These are phyloP conservation scores for Hydraecia micacea DNA, from an alignment of 2,888 invertebrate genomes.

Conservation along the genomic window DNA sequence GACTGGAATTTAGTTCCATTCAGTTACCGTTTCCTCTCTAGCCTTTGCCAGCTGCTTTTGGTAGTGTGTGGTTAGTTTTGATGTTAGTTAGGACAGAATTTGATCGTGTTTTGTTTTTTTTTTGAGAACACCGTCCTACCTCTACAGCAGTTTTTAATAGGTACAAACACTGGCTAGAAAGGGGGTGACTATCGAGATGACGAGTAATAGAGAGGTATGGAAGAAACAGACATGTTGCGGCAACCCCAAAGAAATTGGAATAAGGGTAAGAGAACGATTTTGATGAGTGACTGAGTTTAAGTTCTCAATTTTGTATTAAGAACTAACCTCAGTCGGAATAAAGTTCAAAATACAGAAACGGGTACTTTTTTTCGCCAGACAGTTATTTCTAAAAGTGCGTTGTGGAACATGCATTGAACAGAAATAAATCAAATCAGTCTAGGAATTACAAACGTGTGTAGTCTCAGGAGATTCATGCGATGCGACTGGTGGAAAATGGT, in stretches of 20 bases:
- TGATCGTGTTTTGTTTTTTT: neutral
- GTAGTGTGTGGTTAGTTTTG: slow-evolving; percentile 69
- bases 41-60: slow-evolving; percentile 87
- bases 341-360: neutral
- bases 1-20: slow-evolving; percentile 89
- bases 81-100: slow-evolving; percentile 3
- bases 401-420: neutral
- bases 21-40: slow-evolving; percentile 88
- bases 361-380: neutral
- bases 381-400: neutral
- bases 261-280: neutral
- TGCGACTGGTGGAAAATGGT: neutral
- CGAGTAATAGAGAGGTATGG: no score
- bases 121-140: neutral
- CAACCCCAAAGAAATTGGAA: neutral
- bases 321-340: neutral
- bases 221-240: no score
- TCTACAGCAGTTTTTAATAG: neutral
- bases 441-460: slow-evolving; percentile 23
- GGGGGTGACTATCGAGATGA: neutral
- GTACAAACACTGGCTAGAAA: neutral
- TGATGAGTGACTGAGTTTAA: neutral
- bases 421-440: slow-evolving; percentile 46
- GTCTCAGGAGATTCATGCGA: neutral
- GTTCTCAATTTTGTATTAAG: neutral